Base-by-base conservation (phyloP, 2,888 invertebrate genomes). In the Luperina testacea region DNA sequence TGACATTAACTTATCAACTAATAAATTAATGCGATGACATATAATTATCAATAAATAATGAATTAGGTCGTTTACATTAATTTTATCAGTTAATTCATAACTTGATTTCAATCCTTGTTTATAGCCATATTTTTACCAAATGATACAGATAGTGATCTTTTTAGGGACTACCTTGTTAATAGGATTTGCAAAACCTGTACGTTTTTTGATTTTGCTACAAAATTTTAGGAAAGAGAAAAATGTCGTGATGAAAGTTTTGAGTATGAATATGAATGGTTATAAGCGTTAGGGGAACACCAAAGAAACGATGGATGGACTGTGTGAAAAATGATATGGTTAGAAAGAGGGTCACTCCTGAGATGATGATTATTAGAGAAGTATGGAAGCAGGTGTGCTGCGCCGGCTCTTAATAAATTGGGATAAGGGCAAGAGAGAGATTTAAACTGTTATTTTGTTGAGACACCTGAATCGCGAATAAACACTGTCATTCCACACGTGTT, bases 21-120 rank as follows among this genome's bases (percentile, higher is more conserved):
- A 61, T 63, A 27, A 32, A 45, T 45, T 32, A 57, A 59, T 51
- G 38, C 8, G 7, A 17, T 1, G 27, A 38, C 8, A 48, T 9
- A 57, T 24, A 17, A 59, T 51, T 76, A 61, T 63, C 75, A 51
- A 48, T 48, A 13, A 24, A 59, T 59, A 17, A 65, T 15, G 48
- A 48, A 67, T 67, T 8, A 38, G 48, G 17, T 67, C 38, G 8
- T 61, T 51, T 24, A 32, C 38, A 67, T 57, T 11, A 27, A 17
- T 67, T 65, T 67, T 38, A 65, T 78, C 48, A 38, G 20, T 20
- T 57, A 38, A 48, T 51, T 70, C 51, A 70, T 24, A 32, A 51
- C 15, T 32, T 70, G 8, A 51, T 69, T 69, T 51, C 2, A 51
- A 69, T 69, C 20, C 8, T 51, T 27, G 20, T 27, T 11, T 20